Evolutionary conservation across 2,113 vertebrate genomes (phyloP), one percentile per base, ranked within the genome.

Genomic region (Genyomyrus donnyi): DNA sequence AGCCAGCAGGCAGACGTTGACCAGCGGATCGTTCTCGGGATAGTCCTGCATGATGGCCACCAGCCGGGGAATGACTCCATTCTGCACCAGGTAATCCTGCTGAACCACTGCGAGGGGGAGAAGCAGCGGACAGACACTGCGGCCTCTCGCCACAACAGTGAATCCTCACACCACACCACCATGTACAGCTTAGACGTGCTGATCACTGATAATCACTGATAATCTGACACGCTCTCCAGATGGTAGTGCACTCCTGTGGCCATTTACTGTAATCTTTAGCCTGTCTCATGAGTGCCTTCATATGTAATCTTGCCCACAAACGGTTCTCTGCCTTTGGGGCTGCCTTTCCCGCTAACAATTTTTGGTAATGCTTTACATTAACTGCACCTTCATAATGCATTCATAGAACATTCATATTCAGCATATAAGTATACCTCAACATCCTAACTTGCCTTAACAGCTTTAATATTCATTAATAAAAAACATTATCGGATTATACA

Each of bases 1-100:
- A 11, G 97, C 97, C 95, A 97, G 88, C 9, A 98, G 94, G 90
- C 96, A 96, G 88, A 97, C 97, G 0, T 96, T 97, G 89, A 97
- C 94, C 85, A 98, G 96, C 0, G 96, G 95, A 90, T 98, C 97
- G 0, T 96, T 97, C 89, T 97, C 95, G 74, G 96, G 96, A 52
- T 97, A 96, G 83, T 95, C 93, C 0, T 94, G 95, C 93, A 98
- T 94, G 88, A 98, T 97, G 91, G 92, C 94, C 50, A 97, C 95
- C 80, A 98, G 94, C 8, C 96, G 95, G 91, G 96, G 94, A 89
- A 97, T 97, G 0, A 97, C 96, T 46, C 97, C 97, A 70, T 91
- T 93, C 92, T 95, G 94, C 35, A 97, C 97, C 91, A 98, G 89
- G 93, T 96, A 94, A 90, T 97, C 97, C 93, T 98, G 97, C 85